These are phyloP conservation scores for Stramonita haemastoma DNA, from an alignment of 2,888 invertebrate genomes.

Conservation along the genomic window DNA sequence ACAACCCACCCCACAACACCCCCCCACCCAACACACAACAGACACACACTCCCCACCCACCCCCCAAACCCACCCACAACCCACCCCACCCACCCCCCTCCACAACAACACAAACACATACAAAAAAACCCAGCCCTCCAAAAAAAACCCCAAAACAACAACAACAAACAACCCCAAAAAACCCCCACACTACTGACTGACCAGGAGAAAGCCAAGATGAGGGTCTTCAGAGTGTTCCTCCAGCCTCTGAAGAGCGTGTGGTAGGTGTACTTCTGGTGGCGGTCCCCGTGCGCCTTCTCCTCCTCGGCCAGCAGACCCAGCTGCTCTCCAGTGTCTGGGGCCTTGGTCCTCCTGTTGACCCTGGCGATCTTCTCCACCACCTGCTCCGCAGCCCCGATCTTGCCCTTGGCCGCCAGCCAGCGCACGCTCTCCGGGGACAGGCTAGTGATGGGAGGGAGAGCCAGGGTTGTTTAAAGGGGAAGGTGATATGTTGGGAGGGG, in stretches of 20 bases:
- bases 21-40: neutral
- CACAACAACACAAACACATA: too few species aligned
- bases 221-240: neutral
- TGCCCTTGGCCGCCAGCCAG: slow-evolving; percentile 33
- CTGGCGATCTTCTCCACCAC: slow-evolving; percentile 33
- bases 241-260: neutral
- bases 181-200: too few species aligned
- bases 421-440: slow-evolving; percentile 33
- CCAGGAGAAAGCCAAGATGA: neutral
- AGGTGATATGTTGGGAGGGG: too few species aligned
- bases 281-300: neutral
- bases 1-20: too few species aligned
- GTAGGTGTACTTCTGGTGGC: neutral
- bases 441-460: neutral
- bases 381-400: slow-evolving; percentile 23
- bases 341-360: slow-evolving; percentile 12
- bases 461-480: too few species aligned
- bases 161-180: neutral
- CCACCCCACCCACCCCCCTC: too few species aligned
- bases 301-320: neutral
- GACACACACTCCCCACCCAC: too few species aligned
- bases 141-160: too few species aligned
- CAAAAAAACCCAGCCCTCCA: too few species aligned
- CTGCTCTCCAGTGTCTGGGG: neutral
- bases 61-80: too few species aligned